phyloP scores from a whole-genome alignment of 1,140 invertebrate species.

The Macrobrachium rosenbergii region DNA sequence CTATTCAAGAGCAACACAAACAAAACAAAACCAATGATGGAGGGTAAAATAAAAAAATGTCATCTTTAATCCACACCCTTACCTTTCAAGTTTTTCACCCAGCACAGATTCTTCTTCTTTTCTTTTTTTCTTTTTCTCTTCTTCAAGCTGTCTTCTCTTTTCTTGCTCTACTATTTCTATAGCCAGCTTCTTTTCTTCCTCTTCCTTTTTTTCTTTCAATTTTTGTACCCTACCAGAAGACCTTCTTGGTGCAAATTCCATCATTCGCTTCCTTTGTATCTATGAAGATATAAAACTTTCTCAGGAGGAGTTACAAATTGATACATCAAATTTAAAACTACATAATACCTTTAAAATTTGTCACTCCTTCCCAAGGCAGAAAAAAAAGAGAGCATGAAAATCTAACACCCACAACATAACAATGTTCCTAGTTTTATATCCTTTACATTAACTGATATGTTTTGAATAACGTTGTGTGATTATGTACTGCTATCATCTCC shows the following conservation, averaged over 20 bases:
- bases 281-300: slow-evolving; percentile 32
- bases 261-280: slow-evolving; percentile 70
- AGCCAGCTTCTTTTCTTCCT: slow-evolving; percentile 69
- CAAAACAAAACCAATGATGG: neutral
- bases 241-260: slow-evolving; percentile 75
- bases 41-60: neutral
- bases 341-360: no score
- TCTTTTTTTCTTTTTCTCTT: slow-evolving; percentile 56
- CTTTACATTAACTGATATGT: no score
- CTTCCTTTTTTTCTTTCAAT: slow-evolving; percentile 73
- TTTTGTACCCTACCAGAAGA: slow-evolving; percentile 74
- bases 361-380: no score
- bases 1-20: no score
- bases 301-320: neutral
- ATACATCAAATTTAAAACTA: no score
- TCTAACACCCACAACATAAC: no score
- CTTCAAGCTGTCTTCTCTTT: slow-evolving; percentile 56
- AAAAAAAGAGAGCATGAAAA: no score
- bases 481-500: no score
- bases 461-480: no score
- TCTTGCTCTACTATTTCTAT: slow-evolving; percentile 64
- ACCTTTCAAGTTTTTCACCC: slow-evolving; percentile 60
- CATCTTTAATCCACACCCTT: neutral
- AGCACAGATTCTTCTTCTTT: slow-evolving; percentile 51
- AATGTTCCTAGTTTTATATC: no score